Percentiles rank a stretch among this genome's conserved stretches.
Evolutionary conservation across 1,140 invertebrate genomes (phyloP).

Genomic region (Mercenaria mercenaria): DNA sequence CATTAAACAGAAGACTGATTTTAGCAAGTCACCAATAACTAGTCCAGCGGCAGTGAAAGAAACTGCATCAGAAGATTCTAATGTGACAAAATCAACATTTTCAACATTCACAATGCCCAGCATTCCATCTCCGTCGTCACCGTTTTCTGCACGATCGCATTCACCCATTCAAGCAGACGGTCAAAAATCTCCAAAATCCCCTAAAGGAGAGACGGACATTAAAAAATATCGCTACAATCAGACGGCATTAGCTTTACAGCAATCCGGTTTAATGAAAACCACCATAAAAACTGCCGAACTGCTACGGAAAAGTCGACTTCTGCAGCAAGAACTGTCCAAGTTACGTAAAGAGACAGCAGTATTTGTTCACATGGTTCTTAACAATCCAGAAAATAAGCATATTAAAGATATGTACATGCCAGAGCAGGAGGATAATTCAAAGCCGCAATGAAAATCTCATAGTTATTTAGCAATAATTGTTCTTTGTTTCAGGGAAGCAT

Average conservation of each 20-base stretch:
- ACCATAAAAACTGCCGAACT: conserved; percentile 60
- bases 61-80: not conserved
- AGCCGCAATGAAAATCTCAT: not conserved
- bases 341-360: conserved; percentile 31
- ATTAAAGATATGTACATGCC: conserved; percentile 25
- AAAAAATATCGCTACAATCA: conserved; percentile 53
- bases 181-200: not conserved
- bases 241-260: conserved; percentile 55
- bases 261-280: conserved; percentile 59
- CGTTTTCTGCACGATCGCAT: not conserved
- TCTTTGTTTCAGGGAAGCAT: too few relatives aligned
- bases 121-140: not conserved
- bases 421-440: not conserved
- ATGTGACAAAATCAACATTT: conserved; percentile 14
- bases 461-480: too few relatives aligned
- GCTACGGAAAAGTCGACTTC: conserved; percentile 40
- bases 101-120: not conserved
- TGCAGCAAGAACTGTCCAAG: conserved; percentile 49
- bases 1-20: not conserved
- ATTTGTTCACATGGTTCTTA: conserved; percentile 43
- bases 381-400: conserved; percentile 63
- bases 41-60: not conserved
- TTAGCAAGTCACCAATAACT: not conserved
- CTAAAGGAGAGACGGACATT: not conserved
- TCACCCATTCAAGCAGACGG: not conserved